A percentile compares a stretch with the other conserved stretches of the same genome.
Conservation (phyloP, 2,797 vertebrate genomes). For the Anisognathus igniventris region DNA sequence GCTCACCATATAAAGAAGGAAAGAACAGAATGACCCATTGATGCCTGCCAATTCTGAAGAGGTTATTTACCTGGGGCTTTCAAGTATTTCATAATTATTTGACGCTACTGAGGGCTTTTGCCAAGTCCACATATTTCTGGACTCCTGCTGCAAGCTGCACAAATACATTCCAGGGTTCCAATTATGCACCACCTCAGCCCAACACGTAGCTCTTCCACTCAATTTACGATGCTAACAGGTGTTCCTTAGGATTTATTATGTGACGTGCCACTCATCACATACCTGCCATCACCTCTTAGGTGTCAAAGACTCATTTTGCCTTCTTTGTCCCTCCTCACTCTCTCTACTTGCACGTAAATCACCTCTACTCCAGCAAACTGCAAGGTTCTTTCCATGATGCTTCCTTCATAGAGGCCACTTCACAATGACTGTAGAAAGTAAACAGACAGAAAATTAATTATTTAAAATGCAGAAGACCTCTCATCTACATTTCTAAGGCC, state of each 20-base stretch:
- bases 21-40: slow-evolving; percentile 55
- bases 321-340: not conserved
- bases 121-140: slow-evolving; percentile 48
- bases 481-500: not conserved
- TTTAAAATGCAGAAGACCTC: not conserved
- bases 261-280: not conserved
- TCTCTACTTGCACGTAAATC: not conserved
- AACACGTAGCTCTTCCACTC: not conserved
- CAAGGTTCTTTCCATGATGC: not conserved
- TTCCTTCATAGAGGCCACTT: not conserved
- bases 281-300: slow-evolving; percentile 14
- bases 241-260: slow-evolving; percentile 13
- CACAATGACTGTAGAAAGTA: not conserved
- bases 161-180: slow-evolving; percentile 30
- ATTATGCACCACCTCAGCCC: not conserved
- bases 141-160: not conserved
- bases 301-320: slow-evolving; percentile 7
- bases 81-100: slow-evolving; percentile 61
- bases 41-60: slow-evolving; percentile 59
- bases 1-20: slow-evolving; percentile 36
- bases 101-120: slow-evolving; percentile 14
- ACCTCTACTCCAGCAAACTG: not conserved
- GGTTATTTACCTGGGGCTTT: slow-evolving; percentile 61
- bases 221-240: slow-evolving; percentile 14
- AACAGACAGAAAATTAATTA: not conserved